These are phyloP conservation scores for Hystrix cristata DNA, from an alignment of 2,113 vertebrate genomes.

Conservation along the genomic window DNA sequence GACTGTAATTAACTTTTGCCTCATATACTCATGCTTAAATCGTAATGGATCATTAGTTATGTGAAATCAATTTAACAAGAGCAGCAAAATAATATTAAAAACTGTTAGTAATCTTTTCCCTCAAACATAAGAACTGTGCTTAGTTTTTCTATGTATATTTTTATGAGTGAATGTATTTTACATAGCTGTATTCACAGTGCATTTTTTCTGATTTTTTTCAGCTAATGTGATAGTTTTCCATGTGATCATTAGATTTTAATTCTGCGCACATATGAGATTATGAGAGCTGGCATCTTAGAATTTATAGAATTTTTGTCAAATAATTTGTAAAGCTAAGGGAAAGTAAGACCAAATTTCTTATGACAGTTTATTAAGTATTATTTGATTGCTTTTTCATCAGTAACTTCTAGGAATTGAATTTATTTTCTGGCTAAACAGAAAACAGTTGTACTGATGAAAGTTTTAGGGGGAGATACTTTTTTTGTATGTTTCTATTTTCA, in stretches of 20 bases:
- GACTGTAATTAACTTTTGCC: neutral
- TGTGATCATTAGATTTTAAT: constrained; percentile 60
- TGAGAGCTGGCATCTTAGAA: neutral
- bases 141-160: constrained; percentile 13
- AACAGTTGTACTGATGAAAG: neutral
- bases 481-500: constrained; percentile 52
- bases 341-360: constrained; percentile 30
- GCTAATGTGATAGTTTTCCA: neutral
- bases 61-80: constrained; percentile 12
- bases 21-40: constrained; percentile 1
- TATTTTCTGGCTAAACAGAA: constrained; percentile 43
- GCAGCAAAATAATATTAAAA: constrained; percentile 30
- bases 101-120: constrained; percentile 10
- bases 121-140: neutral
- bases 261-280: constrained; percentile 24
- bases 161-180: neutral
- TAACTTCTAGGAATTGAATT: neutral
- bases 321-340: neutral
- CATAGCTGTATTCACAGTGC: neutral
- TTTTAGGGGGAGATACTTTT: neutral
- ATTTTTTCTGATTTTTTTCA: neutral
- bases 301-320: constrained; percentile 60
- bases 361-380: neutral
- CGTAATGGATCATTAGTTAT: constrained; percentile 21
- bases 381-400: neutral